Base-by-base conservation (phyloP, 2,888 invertebrate genomes). In the Chrysodeixis includens region DNA sequence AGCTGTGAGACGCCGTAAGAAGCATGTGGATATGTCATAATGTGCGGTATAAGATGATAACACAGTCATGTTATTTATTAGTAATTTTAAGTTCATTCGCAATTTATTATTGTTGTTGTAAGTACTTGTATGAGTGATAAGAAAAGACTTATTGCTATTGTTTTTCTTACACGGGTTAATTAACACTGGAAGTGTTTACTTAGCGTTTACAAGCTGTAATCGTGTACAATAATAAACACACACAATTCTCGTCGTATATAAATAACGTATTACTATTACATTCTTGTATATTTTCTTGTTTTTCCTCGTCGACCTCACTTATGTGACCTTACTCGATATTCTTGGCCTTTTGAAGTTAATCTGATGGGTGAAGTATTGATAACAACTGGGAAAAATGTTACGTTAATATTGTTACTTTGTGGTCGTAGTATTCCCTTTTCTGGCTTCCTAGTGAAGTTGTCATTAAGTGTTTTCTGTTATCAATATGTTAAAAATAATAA, bases 281-380 rank as follows among this genome's bases (percentile, higher is more conserved):
- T 35, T 14, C 12, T 35, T 35, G 4, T 35, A 35, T 40, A n/a
- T 40, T n/a, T n/a, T 40, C 40, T 40, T 40, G n/a, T 40, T 40
- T 40, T 40, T 40, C n/a, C 40, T 5, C 6, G n/a, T 40, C n/a
- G n/a, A 40, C 40, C 40, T 40, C n/a, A n/a, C 5, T 4, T n/a
- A 6, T n/a, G 0, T n/a, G 40, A 40, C 40, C 40, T 40, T n/a
- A 40, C 40, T n/a, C 40, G 40, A 40, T 14, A 40, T 40, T 26
- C n/a, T 40, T 40, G 40, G 40, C 40, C n/a, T n/a, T 40, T n/a
- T 40, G 40, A 40, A 40, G n/a, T 40, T 40, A 40, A 40, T 40
- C 40, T n/a, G n/a, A 40, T 40, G 40, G 40, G 14, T 40, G 40
- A 5, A 40, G n/a, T 40, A 40, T 40, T 40, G 40, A n/a, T 40